Base-by-base conservation (phyloP, 2,888 invertebrate genomes). In the Leucoma salicis region DNA sequence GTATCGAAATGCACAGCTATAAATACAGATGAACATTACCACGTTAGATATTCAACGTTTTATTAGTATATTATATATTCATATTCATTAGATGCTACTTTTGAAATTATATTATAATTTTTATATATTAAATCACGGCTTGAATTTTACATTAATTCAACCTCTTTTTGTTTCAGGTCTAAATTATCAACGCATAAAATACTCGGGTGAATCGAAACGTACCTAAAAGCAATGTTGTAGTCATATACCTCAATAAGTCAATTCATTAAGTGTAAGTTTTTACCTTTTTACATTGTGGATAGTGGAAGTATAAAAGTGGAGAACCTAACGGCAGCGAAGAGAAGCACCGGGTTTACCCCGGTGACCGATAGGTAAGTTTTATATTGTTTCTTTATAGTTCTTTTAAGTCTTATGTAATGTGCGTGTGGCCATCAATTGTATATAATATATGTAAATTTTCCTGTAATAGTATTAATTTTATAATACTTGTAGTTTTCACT, bases 331-430 rank as follows among this genome's bases (percentile, higher is more conserved):
- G 66, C 67, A 28, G 50, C 70, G 39, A 81, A 78, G 62, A 72
- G 75, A 46, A 75, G 55, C 56, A 55, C 82, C 78, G 85, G 84
- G 74, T 67, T 76, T 28, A 77, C 74, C 78, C 82, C 87, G 79
- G 85, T 82, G 41, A 77, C 79, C 21, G 87, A 88, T 67, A 79
- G 86, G 87, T 88, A 35, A 76, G 78, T 24, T n/a, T 18, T 27
- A n/a, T 6, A 21, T 10, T n/a, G n/a, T 29, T 14, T 0, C 14
- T 24, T 24, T n/a, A n/a, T n/a, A n/a, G n/a, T n/a, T n/a, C n/a
- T n/a, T n/a, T n/a, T n/a, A n/a, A n/a, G n/a, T n/a, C n/a, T n/a
- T n/a, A n/a, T n/a, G n/a, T n/a, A n/a, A n/a, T n/a, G n/a, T n/a
- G n/a, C n/a, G n/a, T n/a, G n/a, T n/a, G n/a, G n/a, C n/a, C n/a